phyloP scores from a whole-genome alignment of 2,797 vertebrate genomes.

The Ptychadena robeensis region DNA sequence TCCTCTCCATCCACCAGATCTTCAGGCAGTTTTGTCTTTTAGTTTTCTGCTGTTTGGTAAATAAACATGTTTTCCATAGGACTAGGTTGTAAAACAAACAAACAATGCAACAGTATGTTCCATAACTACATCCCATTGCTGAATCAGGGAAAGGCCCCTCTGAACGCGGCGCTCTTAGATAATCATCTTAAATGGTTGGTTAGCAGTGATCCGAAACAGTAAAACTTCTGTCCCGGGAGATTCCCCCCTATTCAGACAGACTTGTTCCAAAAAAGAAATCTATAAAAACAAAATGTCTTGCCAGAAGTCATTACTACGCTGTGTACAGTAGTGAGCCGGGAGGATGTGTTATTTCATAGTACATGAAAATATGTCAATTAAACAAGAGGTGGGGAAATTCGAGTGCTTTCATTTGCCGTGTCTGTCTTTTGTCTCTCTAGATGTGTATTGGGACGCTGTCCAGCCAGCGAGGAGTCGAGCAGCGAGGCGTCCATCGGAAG shows the following conservation, averaged over 20 bases:
- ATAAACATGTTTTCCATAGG: neutral
- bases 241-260: constrained; percentile 18
- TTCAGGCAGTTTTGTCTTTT: neutral
- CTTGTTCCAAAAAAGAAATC: constrained; percentile 40
- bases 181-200: constrained; percentile 29
- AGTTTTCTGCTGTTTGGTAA: neutral
- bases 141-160: neutral
- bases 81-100: neutral
- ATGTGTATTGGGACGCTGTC: constrained; percentile 16
- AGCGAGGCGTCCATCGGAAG: neutral
- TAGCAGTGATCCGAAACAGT: constrained; percentile 34
- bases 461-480: constrained; percentile 7
- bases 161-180: neutral
- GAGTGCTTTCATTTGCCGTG: constrained; percentile 15
- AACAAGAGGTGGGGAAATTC: constrained; percentile 30
- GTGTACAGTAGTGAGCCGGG: constrained; percentile 40
- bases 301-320: constrained; percentile 33
- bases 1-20: neutral
- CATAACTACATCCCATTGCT: neutral
- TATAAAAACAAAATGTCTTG: constrained; percentile 50
- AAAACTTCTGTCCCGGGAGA: constrained; percentile 37
- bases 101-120: neutral
- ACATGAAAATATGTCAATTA: constrained; percentile 50
- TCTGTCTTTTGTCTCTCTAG: constrained; percentile 50
- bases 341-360: constrained; percentile 48